A percentile compares a stretch with the other conserved stretches of the same genome.
phyloP scores from a whole-genome alignment of 35 echinoderm and acorn worm genomes.

The Amphiura filiformis region DNA sequence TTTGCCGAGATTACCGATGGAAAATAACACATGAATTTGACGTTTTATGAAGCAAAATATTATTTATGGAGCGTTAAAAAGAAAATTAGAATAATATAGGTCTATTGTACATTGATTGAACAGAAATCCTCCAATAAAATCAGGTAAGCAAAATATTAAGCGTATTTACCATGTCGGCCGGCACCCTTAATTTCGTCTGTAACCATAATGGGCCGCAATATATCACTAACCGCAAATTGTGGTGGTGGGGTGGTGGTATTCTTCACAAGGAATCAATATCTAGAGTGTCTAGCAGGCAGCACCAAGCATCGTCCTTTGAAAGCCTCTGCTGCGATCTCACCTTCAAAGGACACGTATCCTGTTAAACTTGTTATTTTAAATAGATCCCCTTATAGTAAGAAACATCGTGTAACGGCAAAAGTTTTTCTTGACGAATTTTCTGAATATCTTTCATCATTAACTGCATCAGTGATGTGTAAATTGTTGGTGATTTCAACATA shows the following conservation, averaged over 20 bases:
- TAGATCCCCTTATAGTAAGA: conserved; percentile 4
- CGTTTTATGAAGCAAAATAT: too few relatives aligned
- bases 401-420: background rate
- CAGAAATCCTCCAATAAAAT: too few relatives aligned
- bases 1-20: too few relatives aligned
- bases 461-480: conserved; percentile 7
- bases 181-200: too few relatives aligned
- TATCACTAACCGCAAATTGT: background rate
- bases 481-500: conserved; percentile 3
- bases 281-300: background rate
- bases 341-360: background rate
- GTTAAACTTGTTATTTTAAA: conserved; percentile 14
- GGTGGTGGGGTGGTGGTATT: conserved; percentile 21
- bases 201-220: too few relatives aligned
- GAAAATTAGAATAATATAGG: too few relatives aligned
- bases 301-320: conserved; percentile 7
- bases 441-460: conserved; percentile 23
- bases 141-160: too few relatives aligned
- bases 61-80: too few relatives aligned
- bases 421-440: conserved; percentile 35
- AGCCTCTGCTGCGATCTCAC: conserved; percentile 28
- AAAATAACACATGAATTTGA: too few relatives aligned
- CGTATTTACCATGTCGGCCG: too few relatives aligned
- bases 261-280: conserved; percentile 15
- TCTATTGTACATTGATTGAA: too few relatives aligned